Conservation (phyloP, 1,140 invertebrate genomes). For the Mylabris phalerata region DNA sequence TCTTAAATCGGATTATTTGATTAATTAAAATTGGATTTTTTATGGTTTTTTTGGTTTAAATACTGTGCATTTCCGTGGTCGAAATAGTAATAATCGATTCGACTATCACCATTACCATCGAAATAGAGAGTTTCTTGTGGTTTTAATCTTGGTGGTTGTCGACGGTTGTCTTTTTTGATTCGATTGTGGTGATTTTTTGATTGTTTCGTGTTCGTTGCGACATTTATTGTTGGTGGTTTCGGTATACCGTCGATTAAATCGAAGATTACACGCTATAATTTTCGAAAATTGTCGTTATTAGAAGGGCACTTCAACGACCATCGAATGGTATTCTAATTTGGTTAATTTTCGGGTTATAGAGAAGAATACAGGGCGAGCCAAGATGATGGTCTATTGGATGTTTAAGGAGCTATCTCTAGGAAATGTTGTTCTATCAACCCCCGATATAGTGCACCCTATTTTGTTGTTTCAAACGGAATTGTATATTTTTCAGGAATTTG, state of each 20-base stretch:
- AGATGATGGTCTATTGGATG: too few species aligned
- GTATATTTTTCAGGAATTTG: too few species aligned
- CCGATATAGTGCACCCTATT: too few species aligned
- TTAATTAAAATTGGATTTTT: too few species aligned
- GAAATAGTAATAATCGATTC: constrained; percentile 59
- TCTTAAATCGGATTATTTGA: constrained; percentile 24
- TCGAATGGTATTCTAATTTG: too few species aligned
- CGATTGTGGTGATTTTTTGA: too few species aligned
- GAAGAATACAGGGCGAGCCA: too few species aligned
- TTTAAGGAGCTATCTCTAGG: too few species aligned
- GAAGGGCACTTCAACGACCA: not conserved
- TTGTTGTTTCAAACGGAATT: too few species aligned
- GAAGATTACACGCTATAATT: constrained; percentile 31
- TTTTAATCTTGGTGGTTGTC: not conserved
- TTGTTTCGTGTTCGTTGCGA: constrained; percentile 21
- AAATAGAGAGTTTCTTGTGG: constrained; percentile 19
- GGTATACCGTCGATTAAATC: constrained; percentile 33
- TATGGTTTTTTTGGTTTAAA: too few species aligned
- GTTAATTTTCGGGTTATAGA: too few species aligned
- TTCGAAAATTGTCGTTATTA: not conserved
- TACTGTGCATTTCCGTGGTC: constrained; percentile 58
- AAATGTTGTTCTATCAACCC: too few species aligned
- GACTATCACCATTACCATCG: constrained; percentile 33
- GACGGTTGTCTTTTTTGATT: not conserved
- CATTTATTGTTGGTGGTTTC: constrained; percentile 17